phyloP scores from a whole-genome alignment of 1,140 invertebrate genomes.

The Caerostris extrusa region DNA sequence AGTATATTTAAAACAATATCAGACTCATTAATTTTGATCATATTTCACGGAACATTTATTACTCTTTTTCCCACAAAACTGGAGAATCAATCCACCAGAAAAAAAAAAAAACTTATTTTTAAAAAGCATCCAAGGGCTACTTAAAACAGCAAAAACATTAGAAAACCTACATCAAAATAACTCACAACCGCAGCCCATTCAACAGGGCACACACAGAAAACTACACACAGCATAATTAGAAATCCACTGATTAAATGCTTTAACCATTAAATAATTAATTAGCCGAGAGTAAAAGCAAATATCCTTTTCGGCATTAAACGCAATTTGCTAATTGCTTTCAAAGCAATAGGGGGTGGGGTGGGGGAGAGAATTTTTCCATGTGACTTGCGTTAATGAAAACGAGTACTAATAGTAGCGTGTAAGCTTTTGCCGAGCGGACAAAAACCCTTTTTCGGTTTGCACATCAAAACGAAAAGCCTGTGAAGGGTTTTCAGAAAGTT shows the following conservation, averaged over 20 bases:
- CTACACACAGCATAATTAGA: neutral
- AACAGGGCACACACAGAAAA: neutral
- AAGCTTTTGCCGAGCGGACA: neutral
- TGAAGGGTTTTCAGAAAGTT: neutral
- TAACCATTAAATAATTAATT: constrained; percentile 42
- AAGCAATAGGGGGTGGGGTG: neutral
- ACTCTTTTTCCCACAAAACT: too few relatives aligned
- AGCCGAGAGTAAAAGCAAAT: constrained; percentile 28
- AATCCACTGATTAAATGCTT: constrained; percentile 39
- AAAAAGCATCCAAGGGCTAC: neutral
- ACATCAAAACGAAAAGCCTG: neutral
- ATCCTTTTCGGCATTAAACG: constrained; percentile 44
- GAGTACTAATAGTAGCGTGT: neutral
- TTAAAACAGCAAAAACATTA: neutral
- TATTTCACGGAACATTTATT: too few relatives aligned
- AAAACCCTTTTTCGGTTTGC: neutral
- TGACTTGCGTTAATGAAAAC: neutral
- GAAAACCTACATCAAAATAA: neutral
- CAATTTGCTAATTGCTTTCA: constrained; percentile 42
- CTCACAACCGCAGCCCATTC: neutral
- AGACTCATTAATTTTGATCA: too few relatives aligned
- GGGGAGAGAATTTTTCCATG: neutral
- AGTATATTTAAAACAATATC: too few relatives aligned
- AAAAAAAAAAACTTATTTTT: too few relatives aligned
- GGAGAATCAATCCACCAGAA: too few relatives aligned